phyloP scores from a whole-genome alignment of 2,113 vertebrate genomes.

The Ariopsis seemanni region DNA sequence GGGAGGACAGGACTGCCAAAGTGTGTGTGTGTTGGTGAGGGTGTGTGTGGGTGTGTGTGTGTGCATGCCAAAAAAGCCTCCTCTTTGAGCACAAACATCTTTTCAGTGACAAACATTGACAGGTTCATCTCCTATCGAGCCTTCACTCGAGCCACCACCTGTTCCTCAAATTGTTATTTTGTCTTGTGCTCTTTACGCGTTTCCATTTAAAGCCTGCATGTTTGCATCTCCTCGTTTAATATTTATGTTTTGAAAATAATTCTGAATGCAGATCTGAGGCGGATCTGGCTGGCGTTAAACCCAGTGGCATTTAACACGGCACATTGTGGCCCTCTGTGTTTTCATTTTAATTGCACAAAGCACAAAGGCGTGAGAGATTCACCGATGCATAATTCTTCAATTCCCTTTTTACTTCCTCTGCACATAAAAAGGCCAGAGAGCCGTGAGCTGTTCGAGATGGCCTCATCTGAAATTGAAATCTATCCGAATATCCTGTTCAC shows the following conservation, averaged over 20 bases:
- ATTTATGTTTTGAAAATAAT: constrained; percentile 11
- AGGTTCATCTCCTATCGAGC: constrained; percentile 35
- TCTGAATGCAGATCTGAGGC: constrained; percentile 18
- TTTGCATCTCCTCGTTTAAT: not conserved
- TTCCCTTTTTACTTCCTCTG: constrained; percentile 6
- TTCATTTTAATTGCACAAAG: constrained; percentile 37
- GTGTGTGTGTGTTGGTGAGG: not conserved
- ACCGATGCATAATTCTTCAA: constrained; percentile 28
- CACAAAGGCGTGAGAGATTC: constrained; percentile 21
- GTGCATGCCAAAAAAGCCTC: constrained; percentile 16
- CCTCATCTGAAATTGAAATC: constrained; percentile 17
- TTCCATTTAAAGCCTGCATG: not conserved
- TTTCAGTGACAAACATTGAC: constrained; percentile 13
- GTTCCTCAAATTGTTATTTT: constrained; percentile 23
- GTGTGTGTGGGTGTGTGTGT: not conserved
- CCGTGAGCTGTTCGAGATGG: not conserved
- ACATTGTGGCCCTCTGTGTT: constrained; percentile 37
- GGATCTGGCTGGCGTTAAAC: constrained; percentile 25
- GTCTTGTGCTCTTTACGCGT: not conserved
- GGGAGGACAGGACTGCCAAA: constrained; percentile 33
- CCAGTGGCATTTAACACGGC: constrained; percentile 29
- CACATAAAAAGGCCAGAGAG: constrained; percentile 13
- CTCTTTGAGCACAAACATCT: constrained; percentile 28
- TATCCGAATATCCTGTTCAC: not conserved
- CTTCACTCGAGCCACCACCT: constrained; percentile 28